Evolutionary conservation across 1,140 invertebrate species (phyloP), one percentile per base, ranked within the genome.

Genomic region (Ladona fulva): DNA sequence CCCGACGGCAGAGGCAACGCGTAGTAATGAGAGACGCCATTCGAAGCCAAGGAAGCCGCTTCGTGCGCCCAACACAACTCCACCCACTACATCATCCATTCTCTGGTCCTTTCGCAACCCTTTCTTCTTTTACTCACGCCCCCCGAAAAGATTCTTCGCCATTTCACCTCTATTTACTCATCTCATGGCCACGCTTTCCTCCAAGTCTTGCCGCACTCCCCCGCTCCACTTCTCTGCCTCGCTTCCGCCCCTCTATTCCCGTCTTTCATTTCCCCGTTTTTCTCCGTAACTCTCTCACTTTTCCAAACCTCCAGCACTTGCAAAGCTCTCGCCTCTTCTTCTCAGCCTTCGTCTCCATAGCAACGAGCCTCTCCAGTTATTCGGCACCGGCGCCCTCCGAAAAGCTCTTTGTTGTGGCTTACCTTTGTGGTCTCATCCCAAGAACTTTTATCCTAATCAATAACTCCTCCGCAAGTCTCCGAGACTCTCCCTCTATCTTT

Each of bases 391-490:
- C 52, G n/a, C 52, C 12, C 52, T 12, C 16, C 5, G 1, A 3
- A 1, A 3, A 22, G 52, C 52, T 37, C 52, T 66, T 66, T 66
- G 52, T 66, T 66, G 52, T 66, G 52, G 52, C 52, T 66, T 66
- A 66, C 52, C 52, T 66, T 66, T 66, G 52, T 66, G 52, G 52
- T 66, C 52, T 66, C 52, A 66, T 66, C 52, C n/a, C 52, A 22
- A 66, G 52, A 66, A 66, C 52, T 66, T 66, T 66, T 66, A 66
- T 66, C 52, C 52, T 66, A 66, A 66, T 66, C 52, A 66, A 66
- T 66, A 66, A 66, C 52, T 66, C 52, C 52, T 66, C 52, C 52
- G 52, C 52, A 66, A 66, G 52, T 19, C 52, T 66, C n/a, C 3
- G 16, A 66, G 16, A 37, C 52, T 22, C 52, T 16, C 52, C 52